phyloP scores from a whole-genome alignment of 2,888 invertebrate species.

The Drosophila diplacantha region DNA sequence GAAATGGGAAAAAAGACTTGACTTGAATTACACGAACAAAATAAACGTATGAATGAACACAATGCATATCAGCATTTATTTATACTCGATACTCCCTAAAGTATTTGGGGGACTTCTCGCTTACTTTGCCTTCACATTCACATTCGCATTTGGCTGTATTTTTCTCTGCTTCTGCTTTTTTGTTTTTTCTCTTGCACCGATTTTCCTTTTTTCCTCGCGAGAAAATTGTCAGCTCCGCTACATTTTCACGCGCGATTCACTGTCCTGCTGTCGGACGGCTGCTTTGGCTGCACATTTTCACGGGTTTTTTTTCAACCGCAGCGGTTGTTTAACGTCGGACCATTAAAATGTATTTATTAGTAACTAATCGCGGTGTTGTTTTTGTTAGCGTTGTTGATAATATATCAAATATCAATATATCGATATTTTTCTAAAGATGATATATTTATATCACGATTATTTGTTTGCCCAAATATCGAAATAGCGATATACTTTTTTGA shows the following conservation, averaged over 20 bases:
- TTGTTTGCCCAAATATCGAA: no score
- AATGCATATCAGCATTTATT: conserved; percentile 38
- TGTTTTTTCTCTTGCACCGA: conserved; percentile 48
- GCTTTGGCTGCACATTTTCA: conserved; percentile 20
- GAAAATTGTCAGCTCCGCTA: conserved; percentile 38
- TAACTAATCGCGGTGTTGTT: conserved; percentile 28
- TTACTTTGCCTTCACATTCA: conserved; percentile 65
- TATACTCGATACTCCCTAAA: conserved; percentile 33
- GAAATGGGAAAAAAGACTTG: conserved; percentile 18
- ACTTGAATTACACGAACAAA: conserved; percentile 54
- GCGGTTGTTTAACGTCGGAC: conserved; percentile 10
- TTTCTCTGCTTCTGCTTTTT: conserved; percentile 49
- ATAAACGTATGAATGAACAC: conserved; percentile 37
- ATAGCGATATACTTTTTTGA: no score
- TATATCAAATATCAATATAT: no score
- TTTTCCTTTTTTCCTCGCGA: conserved; percentile 45
- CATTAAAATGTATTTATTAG: conserved; percentile 29
- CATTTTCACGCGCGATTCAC: conserved; percentile 30
- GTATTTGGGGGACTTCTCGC: conserved; percentile 42
- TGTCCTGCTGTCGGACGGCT: conserved; percentile 6
- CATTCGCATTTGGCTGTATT: conserved; percentile 61
- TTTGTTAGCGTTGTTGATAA: background rate
- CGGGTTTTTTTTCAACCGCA: conserved; percentile 8
- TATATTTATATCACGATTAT: no score
- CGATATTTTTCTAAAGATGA: no score